Evolutionary conservation across 2,888 invertebrate genomes (phyloP), one percentile per base, ranked within the genome.

Genomic region (Drosophila subsilvestris): DNA sequence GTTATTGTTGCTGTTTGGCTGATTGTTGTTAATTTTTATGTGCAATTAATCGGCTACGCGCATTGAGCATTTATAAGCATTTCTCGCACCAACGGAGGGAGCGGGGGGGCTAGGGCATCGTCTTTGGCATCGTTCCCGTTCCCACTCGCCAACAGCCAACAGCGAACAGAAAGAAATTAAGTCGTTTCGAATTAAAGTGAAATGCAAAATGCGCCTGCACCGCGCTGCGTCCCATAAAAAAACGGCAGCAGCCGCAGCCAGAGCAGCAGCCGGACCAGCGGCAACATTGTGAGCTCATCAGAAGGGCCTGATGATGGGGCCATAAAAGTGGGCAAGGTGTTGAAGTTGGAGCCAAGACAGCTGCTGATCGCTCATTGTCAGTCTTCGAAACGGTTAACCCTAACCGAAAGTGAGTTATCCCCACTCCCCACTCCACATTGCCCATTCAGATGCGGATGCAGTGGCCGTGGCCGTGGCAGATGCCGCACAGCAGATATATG

Each of bases 1-100:
- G 42, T 57, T 54, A n/a, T 54, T 45, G 45, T 47, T 62, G 57
- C 56, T 53, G 42, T 27, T 53, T 63, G 48, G 72, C 69, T 74
- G 86, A 83, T 81, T 84, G 79, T 83, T 86, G 84, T 83, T 84
- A 83, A 83, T 80, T 85, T 86, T 86, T 86, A 86, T 86, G 84
- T 78, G 81, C 86, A 86, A 88, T 88, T 86, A 86, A 88, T 84
- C 80, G 88, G 84, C 78, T 71, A 76, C 88, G 78, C 76, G 79
- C 88, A 83, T 80, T 88, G 86, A 80, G 88, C 84, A 88, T 84
- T 88, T 82, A 81, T 81, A 82, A 84, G 75, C 82, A 77, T 79
- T 85, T 85, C 86, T 75, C 65, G 74, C 81, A 69, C 67, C 72
- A 44, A 37, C 59, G 49, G 56, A 54, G 50, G 27, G 9, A 9